phyloP scores from a whole-genome alignment of 92 coral and sea anemone genomes.

The Desmophyllum pertusum region DNA sequence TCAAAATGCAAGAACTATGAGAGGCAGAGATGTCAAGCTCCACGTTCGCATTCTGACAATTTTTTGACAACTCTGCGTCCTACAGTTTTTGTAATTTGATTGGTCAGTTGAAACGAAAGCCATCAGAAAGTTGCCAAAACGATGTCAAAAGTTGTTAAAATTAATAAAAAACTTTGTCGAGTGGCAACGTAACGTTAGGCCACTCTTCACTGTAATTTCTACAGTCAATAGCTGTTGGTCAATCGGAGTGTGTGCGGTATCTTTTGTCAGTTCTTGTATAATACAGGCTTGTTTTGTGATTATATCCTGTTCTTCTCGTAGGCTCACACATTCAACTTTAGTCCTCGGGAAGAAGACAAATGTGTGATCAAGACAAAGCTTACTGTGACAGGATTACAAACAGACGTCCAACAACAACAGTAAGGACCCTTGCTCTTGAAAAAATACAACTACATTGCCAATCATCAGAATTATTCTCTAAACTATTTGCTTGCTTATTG shows the following conservation, averaged over 20 bases:
- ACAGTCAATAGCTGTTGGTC: neutral
- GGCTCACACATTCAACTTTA: conserved; percentile 72
- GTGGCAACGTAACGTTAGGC: too few species aligned
- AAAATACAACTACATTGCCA: too few species aligned
- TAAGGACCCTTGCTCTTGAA: neutral
- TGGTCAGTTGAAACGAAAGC: too few species aligned
- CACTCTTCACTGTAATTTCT: too few species aligned
- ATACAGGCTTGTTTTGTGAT: neutral
- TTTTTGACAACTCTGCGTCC: too few species aligned
- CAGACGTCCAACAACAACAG: conserved; percentile 30
- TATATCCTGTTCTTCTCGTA: conserved; percentile 18
- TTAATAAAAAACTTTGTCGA: too few species aligned
- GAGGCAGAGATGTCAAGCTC: too few species aligned
- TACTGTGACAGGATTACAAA: conserved; percentile 59
- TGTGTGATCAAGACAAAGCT: conserved; percentile 85
- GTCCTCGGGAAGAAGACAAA: conserved; percentile 77
- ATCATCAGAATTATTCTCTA: neutral
- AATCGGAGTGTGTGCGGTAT: neutral
- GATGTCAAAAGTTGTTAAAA: too few species aligned
- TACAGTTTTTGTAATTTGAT: too few species aligned
- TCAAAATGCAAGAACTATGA: too few species aligned
- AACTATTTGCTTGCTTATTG: neutral
- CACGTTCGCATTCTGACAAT: too few species aligned
- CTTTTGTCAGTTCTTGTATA: neutral
- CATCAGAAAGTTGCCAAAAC: too few species aligned